Evolutionary conservation across 2,888 invertebrate genomes (phyloP), one percentile per base, ranked within the genome.

Genomic region (Drosophila nigricruria): DNA sequence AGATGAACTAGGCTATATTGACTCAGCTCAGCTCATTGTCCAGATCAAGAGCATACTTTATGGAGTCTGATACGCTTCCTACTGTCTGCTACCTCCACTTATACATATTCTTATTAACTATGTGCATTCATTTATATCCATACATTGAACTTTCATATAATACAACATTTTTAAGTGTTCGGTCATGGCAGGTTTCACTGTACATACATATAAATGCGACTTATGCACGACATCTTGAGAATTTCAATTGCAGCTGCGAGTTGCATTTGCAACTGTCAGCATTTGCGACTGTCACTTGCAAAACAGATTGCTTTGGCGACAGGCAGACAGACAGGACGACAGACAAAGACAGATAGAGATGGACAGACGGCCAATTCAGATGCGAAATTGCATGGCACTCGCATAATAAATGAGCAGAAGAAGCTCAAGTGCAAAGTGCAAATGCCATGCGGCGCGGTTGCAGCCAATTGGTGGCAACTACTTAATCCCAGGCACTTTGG

Each of bases 281-380:
- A 40, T 54, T 68, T 73, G 73, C 45, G 61, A 38, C 69, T 77
- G 79, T 79, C 80, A 70, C 68, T 68, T 59, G 66, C 66, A 57
- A 49, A 79, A 77, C 81, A 77, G 79, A 79, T 79, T 79, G 77
- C 79, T 62, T 47, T 73, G 81, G 61, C 74, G 77, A 77, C 81
- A 71, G 52, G 20, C 58, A 50, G 62, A 20, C 53, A 57, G 47
- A 36, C 36, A 25, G 38, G 42, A 20, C 32, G 62, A n/a, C 20
- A 30, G 42, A 43, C 20, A 34, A 56, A 53, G n/a, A 60, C 36
- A 10, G 27, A 32, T 53, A 59, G 70, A 54, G 23, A 23, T 53
- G 66, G 70, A 42, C 40, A 42, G 40, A 23, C 40, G 20, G 56
- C 30, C 77, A 62, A 77, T 77, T 69, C 73, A 54, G 49, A 70